Conservation (phyloP, 1,140 invertebrate genomes). For the Meloidogyne hapla region DNA sequence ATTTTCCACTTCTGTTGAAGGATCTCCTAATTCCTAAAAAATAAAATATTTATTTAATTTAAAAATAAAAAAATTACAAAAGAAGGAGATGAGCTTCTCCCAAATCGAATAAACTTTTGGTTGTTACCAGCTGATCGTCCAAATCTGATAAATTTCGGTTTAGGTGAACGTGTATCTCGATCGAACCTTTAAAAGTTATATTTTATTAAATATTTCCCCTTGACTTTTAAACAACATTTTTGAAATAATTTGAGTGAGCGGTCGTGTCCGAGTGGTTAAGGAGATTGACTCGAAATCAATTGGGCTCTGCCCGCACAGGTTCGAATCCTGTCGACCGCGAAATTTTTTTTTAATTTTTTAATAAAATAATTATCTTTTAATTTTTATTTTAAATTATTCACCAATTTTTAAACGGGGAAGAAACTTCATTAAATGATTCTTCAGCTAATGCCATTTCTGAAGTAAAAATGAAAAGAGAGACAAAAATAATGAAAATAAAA, state of each 20-base stretch:
- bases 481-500: neutral
- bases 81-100: slow-evolving; percentile 25
- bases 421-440: neutral
- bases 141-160: slow-evolving; percentile 45
- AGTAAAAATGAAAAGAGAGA: neutral
- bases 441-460: neutral
- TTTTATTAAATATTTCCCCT: neutral
- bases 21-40: neutral
- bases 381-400: neutral
- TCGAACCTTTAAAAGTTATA: slow-evolving; percentile 34
- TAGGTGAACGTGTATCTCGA: slow-evolving; percentile 37
- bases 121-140: slow-evolving; percentile 21
- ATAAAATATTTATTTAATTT: neutral
- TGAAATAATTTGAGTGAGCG: neutral
- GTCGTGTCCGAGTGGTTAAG: slow-evolving; percentile 39
- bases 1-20: slow-evolving; percentile 8
- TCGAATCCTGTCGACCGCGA: slow-evolving; percentile 55
- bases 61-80: slow-evolving; percentile 11
- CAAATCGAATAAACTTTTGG: slow-evolving; percentile 46
- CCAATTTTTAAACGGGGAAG: neutral
- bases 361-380: neutral
- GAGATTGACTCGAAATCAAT: slow-evolving; percentile 42
- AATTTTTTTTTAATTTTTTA: slow-evolving; percentile 33
- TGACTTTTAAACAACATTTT: neutral
- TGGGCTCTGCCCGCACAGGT: slow-evolving; percentile 51